phyloP scores from a whole-genome alignment of 2,113 vertebrate species.

The Stegastes partitus region DNA sequence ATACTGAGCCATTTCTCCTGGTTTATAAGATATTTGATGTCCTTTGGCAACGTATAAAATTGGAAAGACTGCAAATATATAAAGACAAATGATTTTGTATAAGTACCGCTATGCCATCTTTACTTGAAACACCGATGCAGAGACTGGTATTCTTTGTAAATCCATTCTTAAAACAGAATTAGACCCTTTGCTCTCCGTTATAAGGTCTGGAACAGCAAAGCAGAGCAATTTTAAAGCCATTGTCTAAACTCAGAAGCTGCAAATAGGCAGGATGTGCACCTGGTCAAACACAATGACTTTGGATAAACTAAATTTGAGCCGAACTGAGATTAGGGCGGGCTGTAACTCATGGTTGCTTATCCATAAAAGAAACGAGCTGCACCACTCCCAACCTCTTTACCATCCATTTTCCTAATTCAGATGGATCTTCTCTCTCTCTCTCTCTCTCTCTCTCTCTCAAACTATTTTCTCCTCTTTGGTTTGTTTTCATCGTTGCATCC shows the following conservation, averaged over 20 bases:
- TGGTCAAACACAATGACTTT: constrained; percentile 5
- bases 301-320: neutral
- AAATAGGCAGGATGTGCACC: neutral
- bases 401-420: constrained; percentile 1
- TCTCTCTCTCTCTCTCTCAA: constrained; percentile 1
- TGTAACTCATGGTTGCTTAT: neutral
- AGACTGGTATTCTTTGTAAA: neutral
- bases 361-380: constrained; percentile 28
- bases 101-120: neutral
- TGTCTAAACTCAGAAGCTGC: neutral
- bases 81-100: neutral
- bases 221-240: neutral
- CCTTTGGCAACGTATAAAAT: constrained; percentile 5
- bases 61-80: constrained; percentile 5
- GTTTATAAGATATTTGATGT: constrained; percentile 10
- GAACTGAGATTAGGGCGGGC: neutral
- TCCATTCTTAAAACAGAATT: neutral
- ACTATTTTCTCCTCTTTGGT: constrained; percentile 19
- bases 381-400: constrained; percentile 7
- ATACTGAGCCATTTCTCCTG: constrained; percentile 23
- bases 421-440: neutral
- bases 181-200: too few species aligned
- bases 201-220: neutral
- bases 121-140: neutral
- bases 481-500: constrained; percentile 19